These are phyloP conservation scores for Felis chaus DNA, from an alignment of 2,113 vertebrate genomes.

Conservation along the genomic window DNA sequence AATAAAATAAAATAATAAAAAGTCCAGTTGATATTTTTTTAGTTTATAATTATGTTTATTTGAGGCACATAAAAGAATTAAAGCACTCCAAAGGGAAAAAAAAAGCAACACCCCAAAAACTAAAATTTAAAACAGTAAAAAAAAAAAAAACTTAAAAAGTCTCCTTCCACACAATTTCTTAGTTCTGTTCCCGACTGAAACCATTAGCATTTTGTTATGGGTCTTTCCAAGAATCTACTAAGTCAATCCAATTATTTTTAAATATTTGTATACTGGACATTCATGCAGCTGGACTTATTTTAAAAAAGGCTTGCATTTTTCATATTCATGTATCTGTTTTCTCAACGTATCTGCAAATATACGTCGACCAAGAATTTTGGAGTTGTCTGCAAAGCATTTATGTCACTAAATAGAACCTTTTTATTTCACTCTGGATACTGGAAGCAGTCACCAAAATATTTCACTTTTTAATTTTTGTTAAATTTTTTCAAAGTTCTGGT, in stretches of 20 bases:
- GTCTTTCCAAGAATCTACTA: too few relatives aligned
- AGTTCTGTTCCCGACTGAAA: too few relatives aligned
- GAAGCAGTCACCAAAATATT: neutral
- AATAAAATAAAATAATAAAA: too few relatives aligned
- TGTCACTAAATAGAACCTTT: neutral
- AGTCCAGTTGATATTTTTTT: too few relatives aligned
- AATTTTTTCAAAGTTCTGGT: neutral
- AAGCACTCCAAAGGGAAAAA: too few relatives aligned
- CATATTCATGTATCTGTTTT: neutral
- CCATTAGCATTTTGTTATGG: too few relatives aligned
- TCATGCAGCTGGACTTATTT: neutral
- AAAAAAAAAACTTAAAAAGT: too few relatives aligned
- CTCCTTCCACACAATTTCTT: too few relatives aligned
- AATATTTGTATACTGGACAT: neutral
- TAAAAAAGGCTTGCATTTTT: neutral
- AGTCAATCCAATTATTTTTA: neutral
- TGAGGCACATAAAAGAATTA: too few relatives aligned
- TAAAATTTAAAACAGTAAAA: too few relatives aligned
- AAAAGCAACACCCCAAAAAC: too few relatives aligned
- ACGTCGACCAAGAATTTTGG: neutral
- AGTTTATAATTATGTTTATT: too few relatives aligned
- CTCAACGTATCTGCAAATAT: neutral
- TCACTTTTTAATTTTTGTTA: neutral
- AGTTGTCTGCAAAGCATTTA: neutral
- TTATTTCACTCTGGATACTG: neutral